phyloP scores from a whole-genome alignment of 1,140 invertebrate species.

The Dolichoris vasculosae region DNA sequence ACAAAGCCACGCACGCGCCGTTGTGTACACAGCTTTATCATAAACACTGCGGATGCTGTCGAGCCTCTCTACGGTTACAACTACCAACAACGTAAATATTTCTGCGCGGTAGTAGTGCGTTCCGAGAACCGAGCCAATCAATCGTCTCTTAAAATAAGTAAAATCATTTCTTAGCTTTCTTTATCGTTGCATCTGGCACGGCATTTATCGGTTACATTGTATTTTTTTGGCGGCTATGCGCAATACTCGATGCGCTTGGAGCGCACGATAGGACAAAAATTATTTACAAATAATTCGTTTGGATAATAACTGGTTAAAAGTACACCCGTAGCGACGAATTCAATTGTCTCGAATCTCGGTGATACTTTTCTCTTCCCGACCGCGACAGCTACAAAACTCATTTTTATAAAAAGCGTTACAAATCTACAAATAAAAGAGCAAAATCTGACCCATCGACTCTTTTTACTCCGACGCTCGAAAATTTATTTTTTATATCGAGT shows the following conservation, averaged over 20 bases:
- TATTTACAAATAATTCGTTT: too few relatives aligned
- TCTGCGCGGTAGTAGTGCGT: background rate
- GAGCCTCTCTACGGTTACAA: background rate
- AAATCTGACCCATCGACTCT: too few relatives aligned
- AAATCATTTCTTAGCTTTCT: background rate
- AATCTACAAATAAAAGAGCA: too few relatives aligned
- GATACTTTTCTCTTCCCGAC: too few relatives aligned
- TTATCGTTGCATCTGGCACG: background rate
- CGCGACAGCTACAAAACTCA: too few relatives aligned
- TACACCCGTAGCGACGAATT: too few relatives aligned
- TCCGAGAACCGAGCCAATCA: background rate
- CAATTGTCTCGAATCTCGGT: too few relatives aligned
- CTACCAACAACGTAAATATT: background rate
- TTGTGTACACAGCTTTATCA: constrained; percentile 3
- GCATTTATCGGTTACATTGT: background rate
- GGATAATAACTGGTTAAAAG: too few relatives aligned
- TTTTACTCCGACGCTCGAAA: too few relatives aligned
- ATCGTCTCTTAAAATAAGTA: background rate
- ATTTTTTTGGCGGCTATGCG: background rate
- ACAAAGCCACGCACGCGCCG: background rate
- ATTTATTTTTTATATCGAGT: too few relatives aligned
- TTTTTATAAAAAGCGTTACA: too few relatives aligned
- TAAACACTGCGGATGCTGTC: background rate
- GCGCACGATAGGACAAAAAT: background rate
- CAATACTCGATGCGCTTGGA: background rate